Evolutionary conservation across 2,113 vertebrate genomes (phyloP).

Genomic region (Origma solitaria): DNA sequence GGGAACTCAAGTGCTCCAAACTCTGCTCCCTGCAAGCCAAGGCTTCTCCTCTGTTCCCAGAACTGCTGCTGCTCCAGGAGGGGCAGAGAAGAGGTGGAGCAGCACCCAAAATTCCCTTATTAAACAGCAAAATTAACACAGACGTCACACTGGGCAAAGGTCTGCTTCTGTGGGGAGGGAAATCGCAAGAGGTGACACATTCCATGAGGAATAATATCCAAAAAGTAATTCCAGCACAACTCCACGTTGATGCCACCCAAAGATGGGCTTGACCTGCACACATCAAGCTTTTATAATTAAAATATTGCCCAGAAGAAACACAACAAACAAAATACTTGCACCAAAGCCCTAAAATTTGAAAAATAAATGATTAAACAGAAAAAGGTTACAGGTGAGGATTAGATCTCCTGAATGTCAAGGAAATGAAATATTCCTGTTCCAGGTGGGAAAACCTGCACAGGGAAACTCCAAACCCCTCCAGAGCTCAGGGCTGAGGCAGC

Average conservation of each 20-base stretch:
- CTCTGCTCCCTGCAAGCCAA: background rate
- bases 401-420: background rate
- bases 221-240: background rate
- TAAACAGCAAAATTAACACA: background rate
- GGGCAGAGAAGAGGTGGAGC: background rate
- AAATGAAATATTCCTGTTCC: background rate
- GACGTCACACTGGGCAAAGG: background rate
- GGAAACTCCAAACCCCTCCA: background rate
- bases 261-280: background rate
- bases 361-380: background rate
- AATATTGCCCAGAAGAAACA: background rate
- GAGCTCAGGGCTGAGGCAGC: background rate
- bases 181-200: background rate
- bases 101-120: background rate
- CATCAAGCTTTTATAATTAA: background rate
- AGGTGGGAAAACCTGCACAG: background rate
- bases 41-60: background rate
- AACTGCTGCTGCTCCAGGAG: background rate
- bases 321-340: background rate
- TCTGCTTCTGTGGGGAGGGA: background rate
- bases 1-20: background rate
- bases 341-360: rapidly evolving
- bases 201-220: background rate
- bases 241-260: background rate
- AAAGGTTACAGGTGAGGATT: background rate